Base-by-base conservation (phyloP, 2,797 vertebrate genomes). In the Poeciliopsis presidionis region DNA sequence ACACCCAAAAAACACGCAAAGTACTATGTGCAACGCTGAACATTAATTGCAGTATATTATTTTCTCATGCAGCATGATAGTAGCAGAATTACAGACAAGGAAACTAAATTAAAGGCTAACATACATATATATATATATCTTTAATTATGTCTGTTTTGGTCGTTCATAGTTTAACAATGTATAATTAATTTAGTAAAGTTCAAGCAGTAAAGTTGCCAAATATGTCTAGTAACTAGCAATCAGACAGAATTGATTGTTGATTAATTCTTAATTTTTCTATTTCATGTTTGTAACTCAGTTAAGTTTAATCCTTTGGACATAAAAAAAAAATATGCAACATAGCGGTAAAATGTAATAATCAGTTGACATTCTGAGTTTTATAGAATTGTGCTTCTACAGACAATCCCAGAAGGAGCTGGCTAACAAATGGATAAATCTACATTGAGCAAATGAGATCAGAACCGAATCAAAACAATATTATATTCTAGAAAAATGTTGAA, bases 361-460 rank as follows among this genome's bases (percentile, higher is more conserved):
- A 70, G 25, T 1, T 28, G 9, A 25, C 7, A n/a, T 8, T 46
- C 6, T 25, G 41, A 70, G 25, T 43, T 43, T 69, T 14, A 69
- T 11, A 69, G 12, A 69, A 45, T 33, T 69, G 39, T 70, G 25
- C 0, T 43, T 25, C 39, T 11, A 41, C 36, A 39, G 11, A n/a
- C 33, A 46, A 77, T 53, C 55, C 25, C 51, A 63, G 65, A 72
- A 43, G 75, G 80, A 84, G 75, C 78, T 84, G 59, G 7, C 74
- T 7, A 53, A 71, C 74, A 80, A 81, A 80, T 65, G 59, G 61
- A 75, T 75, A 75, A 61, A 79, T 77, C 77, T 73, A 61, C 61
- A 49, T 20, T 78, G 80, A 85, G 33, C 53, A 76, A n/a, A 83
- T 74, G 41, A 25, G 28, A 63, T 73, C 45, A 71, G 49, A 30